Evolutionary conservation across 2,797 vertebrate species (phyloP).

Genomic region (Ara ararauna): DNA sequence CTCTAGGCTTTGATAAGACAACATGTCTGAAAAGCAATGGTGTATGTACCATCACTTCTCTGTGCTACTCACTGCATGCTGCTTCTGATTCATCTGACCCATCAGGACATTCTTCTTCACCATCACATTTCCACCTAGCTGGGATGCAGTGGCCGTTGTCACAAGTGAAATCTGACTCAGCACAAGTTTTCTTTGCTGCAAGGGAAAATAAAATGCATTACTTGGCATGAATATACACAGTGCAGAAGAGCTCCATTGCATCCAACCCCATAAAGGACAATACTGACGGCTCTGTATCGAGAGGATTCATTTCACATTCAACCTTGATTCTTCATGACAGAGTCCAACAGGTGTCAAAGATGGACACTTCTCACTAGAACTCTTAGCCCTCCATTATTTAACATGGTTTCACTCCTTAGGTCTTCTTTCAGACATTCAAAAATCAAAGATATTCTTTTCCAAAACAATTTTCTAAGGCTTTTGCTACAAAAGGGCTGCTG

Average conservation of each 20-base stretch:
- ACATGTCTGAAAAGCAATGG: neutral
- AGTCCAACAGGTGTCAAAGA: neutral
- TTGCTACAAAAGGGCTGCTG: neutral
- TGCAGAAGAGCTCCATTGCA: neutral
- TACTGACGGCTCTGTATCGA: neutral
- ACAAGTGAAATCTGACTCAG: constrained; percentile 92
- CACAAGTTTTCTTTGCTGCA: constrained; percentile 93
- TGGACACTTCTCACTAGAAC: neutral
- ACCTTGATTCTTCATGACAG: neutral
- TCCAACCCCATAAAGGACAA: fast-evolving
- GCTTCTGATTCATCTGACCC: constrained; percentile 92
- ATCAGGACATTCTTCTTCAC: constrained; percentile 92
- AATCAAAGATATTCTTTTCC: neutral
- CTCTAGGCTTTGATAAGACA: neutral
- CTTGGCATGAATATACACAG: neutral
- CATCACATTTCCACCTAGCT: constrained; percentile 93
- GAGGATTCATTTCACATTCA: neutral
- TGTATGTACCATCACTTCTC: neutral
- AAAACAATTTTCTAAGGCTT: neutral
- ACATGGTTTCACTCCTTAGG: neutral
- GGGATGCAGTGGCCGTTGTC: constrained; percentile 93
- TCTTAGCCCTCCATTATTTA: neutral
- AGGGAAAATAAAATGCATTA: neutral
- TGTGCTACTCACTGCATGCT: constrained; percentile 90
- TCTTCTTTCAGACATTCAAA: neutral